These are phyloP conservation scores for Shargacucullia verbasci DNA, from an alignment of 2,888 invertebrate genomes.

Conservation along the genomic window DNA sequence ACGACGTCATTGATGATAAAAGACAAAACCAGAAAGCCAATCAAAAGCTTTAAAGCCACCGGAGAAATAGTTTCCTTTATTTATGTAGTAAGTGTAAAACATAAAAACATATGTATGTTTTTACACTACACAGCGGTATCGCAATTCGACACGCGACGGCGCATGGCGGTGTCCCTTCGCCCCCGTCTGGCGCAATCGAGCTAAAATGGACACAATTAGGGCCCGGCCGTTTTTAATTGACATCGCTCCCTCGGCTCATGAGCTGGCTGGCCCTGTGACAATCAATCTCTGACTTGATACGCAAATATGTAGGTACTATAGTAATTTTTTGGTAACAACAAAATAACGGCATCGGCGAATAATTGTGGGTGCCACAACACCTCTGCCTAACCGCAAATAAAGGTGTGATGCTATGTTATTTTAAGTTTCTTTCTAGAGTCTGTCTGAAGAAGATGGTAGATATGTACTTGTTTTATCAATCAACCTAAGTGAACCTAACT, in stretches of 20 bases:
- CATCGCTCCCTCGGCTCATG: constrained; percentile 67
- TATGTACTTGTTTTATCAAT: no score
- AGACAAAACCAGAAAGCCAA: constrained; percentile 5
- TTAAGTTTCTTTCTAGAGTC: no score
- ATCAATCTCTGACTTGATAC: constrained; percentile 57
- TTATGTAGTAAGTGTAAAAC: constrained; percentile 21
- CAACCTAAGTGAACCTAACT: no score
- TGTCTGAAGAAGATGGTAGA: no score
- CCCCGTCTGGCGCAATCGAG: constrained; percentile 71
- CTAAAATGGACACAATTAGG: constrained; percentile 83
- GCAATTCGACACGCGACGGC: constrained; percentile 62
- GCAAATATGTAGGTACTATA: constrained; percentile 20
- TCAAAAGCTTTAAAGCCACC: constrained; percentile 22
- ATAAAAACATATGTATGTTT: constrained; percentile 42
- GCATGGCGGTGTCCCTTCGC: constrained; percentile 50
- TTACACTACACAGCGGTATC: constrained; percentile 40
- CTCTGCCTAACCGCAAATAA: no score
- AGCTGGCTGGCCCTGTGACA: constrained; percentile 52
- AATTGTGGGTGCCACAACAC: no score
- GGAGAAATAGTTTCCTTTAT: constrained; percentile 30
- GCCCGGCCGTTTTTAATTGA: constrained; percentile 80
- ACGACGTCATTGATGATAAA: no score
- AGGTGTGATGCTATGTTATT: no score
- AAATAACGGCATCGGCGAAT: constrained; percentile 2
- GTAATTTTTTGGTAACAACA: constrained; percentile 3